Base-by-base conservation (phyloP, 2,797 vertebrate species). In the Lycodopsis pacificus region DNA sequence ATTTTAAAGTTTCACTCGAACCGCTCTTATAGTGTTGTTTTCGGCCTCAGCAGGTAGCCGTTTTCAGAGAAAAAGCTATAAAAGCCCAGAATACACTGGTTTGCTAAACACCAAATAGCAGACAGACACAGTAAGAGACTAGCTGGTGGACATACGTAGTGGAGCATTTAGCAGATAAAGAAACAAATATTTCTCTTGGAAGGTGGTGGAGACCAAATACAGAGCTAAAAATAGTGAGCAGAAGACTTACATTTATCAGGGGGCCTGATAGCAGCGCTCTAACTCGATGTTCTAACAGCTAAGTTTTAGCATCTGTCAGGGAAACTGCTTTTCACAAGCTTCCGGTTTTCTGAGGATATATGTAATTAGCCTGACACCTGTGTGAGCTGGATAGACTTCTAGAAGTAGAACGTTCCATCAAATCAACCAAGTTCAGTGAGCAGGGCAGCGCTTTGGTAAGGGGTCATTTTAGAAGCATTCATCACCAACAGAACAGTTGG, bases 281-380 rank as follows among this genome's bases (percentile, higher is more conserved):
- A n/a, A n/a, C n/a, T n/a, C n/a, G n/a, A n/a, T n/a, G n/a, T n/a
- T n/a, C n/a, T n/a, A n/a, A n/a, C n/a, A n/a, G n/a, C n/a, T n/a
- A n/a, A 59, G 20, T 46, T 62, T 30, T 11, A 66, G 22, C 34
- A 63, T 76, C 53, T 80, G 22, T 76, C 46, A 42, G 5, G n/a
- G 27, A 79, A 71, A 61, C 27, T 46, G 44, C 58, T 71, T 74
- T 38, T 44, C 40, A 66, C 3, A 40, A 34, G 49, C 42, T 59
- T 54, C 40, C 14, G 4, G 22, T 77, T 80, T 79, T 73, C 51
- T 53, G 38, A 76, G 64, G 71, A 66, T 40, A 51, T 9, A 44
- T 54, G 20, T 77, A 75, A 82, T 77, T 67, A 83, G 42, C 36
- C 69, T 64, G 46, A 79, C 62, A 66, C 63, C 49, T 74, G 58